These are phyloP conservation scores for Aotus griseimembra DNA, from an alignment of 2,797 vertebrate genomes.

Conservation along the genomic window DNA sequence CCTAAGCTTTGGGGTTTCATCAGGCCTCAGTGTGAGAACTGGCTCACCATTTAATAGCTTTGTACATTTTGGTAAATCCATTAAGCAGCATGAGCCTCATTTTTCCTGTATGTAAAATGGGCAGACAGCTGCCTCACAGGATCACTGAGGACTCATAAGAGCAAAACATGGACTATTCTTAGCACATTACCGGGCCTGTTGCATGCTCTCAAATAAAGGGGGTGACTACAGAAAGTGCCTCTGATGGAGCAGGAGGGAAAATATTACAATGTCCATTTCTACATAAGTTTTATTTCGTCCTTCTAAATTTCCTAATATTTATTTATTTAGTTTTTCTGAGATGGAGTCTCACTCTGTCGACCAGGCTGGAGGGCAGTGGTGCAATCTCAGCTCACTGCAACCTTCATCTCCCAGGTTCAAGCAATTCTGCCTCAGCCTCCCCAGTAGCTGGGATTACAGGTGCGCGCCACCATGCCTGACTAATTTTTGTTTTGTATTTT, in stretches of 20 bases:
- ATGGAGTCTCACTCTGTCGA: not conserved
- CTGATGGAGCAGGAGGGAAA: not conserved
- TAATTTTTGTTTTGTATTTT: not conserved
- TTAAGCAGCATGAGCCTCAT: not conserved
- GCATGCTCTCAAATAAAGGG: fast-evolving
- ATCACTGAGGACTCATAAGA: not conserved
- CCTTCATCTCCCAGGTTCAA: not conserved
- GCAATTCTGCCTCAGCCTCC: not conserved
- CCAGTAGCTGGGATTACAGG: not conserved
- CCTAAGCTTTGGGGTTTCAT: not conserved
- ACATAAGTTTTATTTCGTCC: not conserved
- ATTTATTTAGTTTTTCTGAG: not conserved
- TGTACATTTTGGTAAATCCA: not conserved
- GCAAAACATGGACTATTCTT: fast-evolving
- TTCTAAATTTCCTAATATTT: not conserved
- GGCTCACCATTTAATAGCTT: not conserved
- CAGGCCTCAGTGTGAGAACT: not conserved
- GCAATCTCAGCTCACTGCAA: not conserved
- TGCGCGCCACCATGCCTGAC: not conserved
- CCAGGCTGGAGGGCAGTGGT: not conserved
- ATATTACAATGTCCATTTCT: not conserved
- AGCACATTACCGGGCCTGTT: fast-evolving
- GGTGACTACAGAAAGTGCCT: no score
- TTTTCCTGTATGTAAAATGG: not conserved
- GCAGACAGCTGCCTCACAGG: not conserved